phyloP scores from a whole-genome alignment of 2,888 invertebrate species.

The Tetropium fuscum region DNA sequence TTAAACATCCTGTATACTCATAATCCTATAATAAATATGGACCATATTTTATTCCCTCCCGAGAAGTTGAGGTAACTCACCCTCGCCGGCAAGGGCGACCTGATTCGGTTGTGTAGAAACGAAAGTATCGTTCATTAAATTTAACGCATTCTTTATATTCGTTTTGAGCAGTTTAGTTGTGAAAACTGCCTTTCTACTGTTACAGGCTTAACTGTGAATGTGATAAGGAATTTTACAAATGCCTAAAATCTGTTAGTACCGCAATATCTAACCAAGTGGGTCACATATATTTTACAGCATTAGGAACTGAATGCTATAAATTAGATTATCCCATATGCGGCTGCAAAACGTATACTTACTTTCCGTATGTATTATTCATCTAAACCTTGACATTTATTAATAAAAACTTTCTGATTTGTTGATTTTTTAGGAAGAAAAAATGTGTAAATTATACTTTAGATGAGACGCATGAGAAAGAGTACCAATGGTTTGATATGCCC shows the following conservation, averaged over 20 bases:
- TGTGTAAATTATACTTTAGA: conserved; percentile 69
- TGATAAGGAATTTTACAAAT: conserved; percentile 68
- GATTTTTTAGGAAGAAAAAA: conserved; percentile 50
- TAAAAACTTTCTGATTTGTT: conserved; percentile 46
- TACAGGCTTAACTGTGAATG: conserved; percentile 69
- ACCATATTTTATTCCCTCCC: too few relatives aligned
- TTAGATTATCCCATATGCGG: conserved; percentile 69
- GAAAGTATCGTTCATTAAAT: too few relatives aligned
- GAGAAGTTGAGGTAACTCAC: too few relatives aligned
- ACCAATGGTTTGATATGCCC: conserved; percentile 73
- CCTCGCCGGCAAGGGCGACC: too few relatives aligned
- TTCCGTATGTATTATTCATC: conserved; percentile 65
- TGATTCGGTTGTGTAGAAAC: too few relatives aligned
- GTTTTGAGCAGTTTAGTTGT: too few relatives aligned
- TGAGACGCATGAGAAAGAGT: conserved; percentile 57
- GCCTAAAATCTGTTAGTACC: conserved; percentile 64
- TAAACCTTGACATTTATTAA: background rate
- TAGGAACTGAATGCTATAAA: conserved; percentile 72
- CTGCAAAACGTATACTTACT: conserved; percentile 64
- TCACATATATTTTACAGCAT: conserved; percentile 69
- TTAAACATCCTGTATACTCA: too few relatives aligned
- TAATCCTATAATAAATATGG: too few relatives aligned
- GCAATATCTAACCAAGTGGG: conserved; percentile 66
- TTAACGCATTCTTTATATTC: too few relatives aligned
- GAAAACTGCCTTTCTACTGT: too few relatives aligned